These are phyloP conservation scores for Pseudanteris insignis DNA, from an alignment of 2,888 invertebrate species.

Conservation along the genomic window DNA sequence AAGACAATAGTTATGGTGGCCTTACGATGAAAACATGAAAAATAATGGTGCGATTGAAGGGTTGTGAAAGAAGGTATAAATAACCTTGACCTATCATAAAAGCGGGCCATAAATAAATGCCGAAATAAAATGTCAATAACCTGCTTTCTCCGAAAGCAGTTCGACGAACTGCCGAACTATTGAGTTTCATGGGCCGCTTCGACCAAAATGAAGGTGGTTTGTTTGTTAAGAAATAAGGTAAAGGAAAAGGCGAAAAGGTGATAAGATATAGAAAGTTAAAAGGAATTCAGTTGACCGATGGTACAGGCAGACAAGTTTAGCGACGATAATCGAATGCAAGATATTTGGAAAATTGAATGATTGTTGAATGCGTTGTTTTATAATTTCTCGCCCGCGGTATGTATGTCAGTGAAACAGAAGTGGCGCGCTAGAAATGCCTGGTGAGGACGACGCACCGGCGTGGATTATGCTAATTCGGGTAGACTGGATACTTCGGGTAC, in stretches of 20 bases:
- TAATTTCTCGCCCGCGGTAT: conserved; percentile 39
- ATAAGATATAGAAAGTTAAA: too few relatives aligned
- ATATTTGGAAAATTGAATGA: too few relatives aligned
- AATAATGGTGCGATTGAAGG: too few relatives aligned
- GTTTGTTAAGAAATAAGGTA: too few relatives aligned
- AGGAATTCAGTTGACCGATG: too few relatives aligned
- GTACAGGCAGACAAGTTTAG: too few relatives aligned
- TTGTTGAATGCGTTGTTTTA: conserved; percentile 2
- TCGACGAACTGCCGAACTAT: conserved; percentile 5
- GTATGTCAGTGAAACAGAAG: conserved; percentile 53
- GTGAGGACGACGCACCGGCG: conserved; percentile 46
- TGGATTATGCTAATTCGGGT: conserved; percentile 62
- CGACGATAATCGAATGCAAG: too few relatives aligned
- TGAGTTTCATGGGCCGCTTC: too few relatives aligned
- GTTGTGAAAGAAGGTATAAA: background rate
- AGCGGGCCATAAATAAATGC: background rate
- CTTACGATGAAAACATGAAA: too few relatives aligned
- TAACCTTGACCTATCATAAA: conserved; percentile 8
- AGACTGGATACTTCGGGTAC: conserved; percentile 55
- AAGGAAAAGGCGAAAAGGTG: too few relatives aligned
- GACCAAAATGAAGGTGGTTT: too few relatives aligned
- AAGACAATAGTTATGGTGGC: too few relatives aligned
- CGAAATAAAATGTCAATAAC: background rate
- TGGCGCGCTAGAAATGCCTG: conserved; percentile 54
- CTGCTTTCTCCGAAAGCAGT: conserved; percentile 25